A percentile compares a stretch with the other conserved stretches of the same genome.
phyloP scores from a whole-genome alignment of 2,113 vertebrate genomes.

The Tupaia chinensis region DNA sequence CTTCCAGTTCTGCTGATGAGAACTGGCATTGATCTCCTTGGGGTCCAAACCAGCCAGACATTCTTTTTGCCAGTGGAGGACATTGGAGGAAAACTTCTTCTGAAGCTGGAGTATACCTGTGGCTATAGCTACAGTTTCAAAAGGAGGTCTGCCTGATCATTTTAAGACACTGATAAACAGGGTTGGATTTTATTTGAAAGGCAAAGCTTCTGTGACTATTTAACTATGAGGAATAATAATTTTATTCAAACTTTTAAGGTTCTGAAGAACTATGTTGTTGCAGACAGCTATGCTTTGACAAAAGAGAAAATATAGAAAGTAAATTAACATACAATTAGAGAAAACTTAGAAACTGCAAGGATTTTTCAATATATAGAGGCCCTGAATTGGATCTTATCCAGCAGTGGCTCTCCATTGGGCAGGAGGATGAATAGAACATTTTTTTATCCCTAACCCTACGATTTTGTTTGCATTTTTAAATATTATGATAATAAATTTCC shows the following conservation, averaged over 20 bases:
- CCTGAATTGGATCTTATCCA: neutral
- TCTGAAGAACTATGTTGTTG: neutral
- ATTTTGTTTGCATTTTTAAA: neutral
- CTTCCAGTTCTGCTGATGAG: too few relatives aligned
- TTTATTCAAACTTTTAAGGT: slow-evolving; percentile 39
- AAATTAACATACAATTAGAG: neutral
- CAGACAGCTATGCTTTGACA: neutral
- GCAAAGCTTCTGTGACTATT: slow-evolving; percentile 4
- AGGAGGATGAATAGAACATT: neutral
- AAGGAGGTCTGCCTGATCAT: neutral
- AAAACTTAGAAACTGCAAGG: neutral
- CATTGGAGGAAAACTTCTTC: too few relatives aligned
- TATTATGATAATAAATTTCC: slow-evolving; percentile 1
- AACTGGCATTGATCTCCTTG: too few relatives aligned
- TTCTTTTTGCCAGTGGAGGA: too few relatives aligned
- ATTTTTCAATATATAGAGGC: neutral
- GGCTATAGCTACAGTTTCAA: too few relatives aligned
- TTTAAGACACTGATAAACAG: neutral
- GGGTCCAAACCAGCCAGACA: too few relatives aligned
- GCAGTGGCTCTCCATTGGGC: neutral
- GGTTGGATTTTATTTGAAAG: neutral
- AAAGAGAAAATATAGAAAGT: slow-evolving; percentile 11
- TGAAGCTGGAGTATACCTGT: too few relatives aligned
- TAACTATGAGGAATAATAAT: neutral
- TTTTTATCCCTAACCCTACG: neutral